Percentiles rank a stretch among this genome's conserved stretches.
phyloP scores from a whole-genome alignment of 2,888 invertebrate genomes.

The Coenonympha arcania region DNA sequence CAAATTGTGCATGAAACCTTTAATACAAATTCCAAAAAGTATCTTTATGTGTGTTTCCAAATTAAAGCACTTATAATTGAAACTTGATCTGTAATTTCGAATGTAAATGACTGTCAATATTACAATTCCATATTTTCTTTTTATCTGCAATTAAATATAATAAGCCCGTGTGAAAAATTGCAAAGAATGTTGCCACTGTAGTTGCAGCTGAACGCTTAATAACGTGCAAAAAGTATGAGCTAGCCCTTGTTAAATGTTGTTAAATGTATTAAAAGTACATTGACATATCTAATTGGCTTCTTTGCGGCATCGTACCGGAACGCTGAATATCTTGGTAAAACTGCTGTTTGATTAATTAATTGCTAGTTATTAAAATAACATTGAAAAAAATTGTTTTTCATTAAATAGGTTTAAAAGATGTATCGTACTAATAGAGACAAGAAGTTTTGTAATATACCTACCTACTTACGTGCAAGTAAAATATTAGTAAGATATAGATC shows the following conservation, averaged over 20 bases:
- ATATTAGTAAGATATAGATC: too few relatives aligned
- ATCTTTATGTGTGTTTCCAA: too few relatives aligned
- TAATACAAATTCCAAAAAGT: too few relatives aligned
- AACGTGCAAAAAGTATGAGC: not conserved
- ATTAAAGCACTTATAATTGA: too few relatives aligned
- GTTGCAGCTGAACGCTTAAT: not conserved
- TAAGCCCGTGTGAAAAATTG: conserved; percentile 1
- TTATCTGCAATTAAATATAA: not conserved
- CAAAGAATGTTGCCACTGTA: not conserved
- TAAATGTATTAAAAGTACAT: not conserved
- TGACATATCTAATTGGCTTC: conserved; percentile 39
- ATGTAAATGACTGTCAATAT: not conserved
- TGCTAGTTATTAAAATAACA: too few relatives aligned
- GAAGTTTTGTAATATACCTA: too few relatives aligned
- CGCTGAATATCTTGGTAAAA: conserved; percentile 16
- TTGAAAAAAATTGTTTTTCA: too few relatives aligned
- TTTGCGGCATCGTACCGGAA: conserved; percentile 31
- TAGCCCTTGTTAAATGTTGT: not conserved
- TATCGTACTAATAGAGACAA: too few relatives aligned
- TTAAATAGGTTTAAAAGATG: too few relatives aligned
- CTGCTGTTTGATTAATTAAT: conserved; percentile 4
- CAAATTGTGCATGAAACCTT: too few relatives aligned
- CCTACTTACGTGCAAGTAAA: too few relatives aligned
- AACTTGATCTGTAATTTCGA: too few relatives aligned
- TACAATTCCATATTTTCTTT: not conserved